Evolutionary conservation across 2,797 vertebrate genomes (phyloP).

Genomic region (Halcyon smyrnensis): DNA sequence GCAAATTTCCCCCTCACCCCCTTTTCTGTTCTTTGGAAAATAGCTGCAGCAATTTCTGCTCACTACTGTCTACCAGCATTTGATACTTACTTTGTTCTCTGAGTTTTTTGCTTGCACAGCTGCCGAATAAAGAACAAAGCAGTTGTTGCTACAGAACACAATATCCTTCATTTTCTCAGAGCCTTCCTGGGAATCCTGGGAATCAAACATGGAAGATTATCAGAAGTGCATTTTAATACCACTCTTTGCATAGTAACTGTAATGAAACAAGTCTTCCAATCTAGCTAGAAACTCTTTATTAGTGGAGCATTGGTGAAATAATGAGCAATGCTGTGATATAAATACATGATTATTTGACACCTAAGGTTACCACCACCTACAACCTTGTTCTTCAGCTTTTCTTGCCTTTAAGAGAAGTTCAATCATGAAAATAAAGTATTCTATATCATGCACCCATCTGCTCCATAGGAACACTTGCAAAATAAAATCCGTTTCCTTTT

Average conservation of each 20-base stretch:
- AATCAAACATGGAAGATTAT: constrained; percentile 52
- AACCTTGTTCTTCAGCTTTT: background rate
- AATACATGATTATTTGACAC: constrained; percentile 60
- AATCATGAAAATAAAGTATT: constrained; percentile 31
- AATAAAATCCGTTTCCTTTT: constrained; percentile 1
- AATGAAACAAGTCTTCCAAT: background rate
- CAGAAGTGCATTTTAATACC: background rate
- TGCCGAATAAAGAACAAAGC: constrained; percentile 93
- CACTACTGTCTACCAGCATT: background rate
- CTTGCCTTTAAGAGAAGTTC: constrained; percentile 9
- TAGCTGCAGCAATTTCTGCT: background rate
- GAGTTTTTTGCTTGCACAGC: constrained; percentile 83
- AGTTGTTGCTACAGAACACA: constrained; percentile 98
- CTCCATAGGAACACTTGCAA: background rate
- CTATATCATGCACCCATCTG: constrained; percentile 30
- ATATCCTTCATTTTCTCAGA: constrained; percentile 83
- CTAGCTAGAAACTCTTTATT: constrained; percentile 1
- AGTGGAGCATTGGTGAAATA: constrained; percentile 38
- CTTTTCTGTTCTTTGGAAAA: background rate
- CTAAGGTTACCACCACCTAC: constrained; percentile 13
- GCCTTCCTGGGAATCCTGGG: constrained; percentile 79
- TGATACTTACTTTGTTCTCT: constrained; percentile 87
- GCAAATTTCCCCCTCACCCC: background rate
- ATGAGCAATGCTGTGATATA: constrained; percentile 3
- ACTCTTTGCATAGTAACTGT: background rate